Conservation (phyloP, 2,113 vertebrate genomes). For the Chitala chitala region DNA sequence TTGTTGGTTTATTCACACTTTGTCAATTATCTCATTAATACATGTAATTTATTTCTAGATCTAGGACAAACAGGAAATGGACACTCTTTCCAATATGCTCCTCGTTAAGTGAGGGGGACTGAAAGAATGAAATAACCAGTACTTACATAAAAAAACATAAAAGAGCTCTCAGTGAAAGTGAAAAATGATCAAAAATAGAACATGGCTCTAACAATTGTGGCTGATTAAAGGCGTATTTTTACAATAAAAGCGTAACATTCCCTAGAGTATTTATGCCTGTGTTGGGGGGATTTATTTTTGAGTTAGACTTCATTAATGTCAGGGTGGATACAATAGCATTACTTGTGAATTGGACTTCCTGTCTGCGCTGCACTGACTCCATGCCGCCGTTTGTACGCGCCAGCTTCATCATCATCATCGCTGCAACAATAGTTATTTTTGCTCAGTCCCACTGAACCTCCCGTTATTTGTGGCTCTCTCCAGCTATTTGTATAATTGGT, state of each 20-base stretch:
- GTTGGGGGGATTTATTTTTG: neutral
- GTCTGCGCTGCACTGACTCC: neutral
- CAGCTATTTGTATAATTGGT: neutral
- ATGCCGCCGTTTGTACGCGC: neutral
- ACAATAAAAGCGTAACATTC: neutral
- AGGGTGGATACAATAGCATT: conserved; percentile 9
- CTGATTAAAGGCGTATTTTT: neutral
- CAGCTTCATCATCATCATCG: no score
- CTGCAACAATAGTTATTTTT: neutral
- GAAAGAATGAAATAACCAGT: neutral
- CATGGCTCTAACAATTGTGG: neutral
- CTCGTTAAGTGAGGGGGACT: neutral
- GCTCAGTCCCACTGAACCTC: neutral
- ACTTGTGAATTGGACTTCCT: conserved; percentile 19
- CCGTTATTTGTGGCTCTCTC: conserved; percentile 21
- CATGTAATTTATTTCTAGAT: neutral
- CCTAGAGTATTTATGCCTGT: neutral
- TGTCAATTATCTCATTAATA: conserved; percentile 1
- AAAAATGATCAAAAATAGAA: neutral
- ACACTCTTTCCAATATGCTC: neutral
- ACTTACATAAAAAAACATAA: neutral
- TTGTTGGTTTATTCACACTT: neutral
- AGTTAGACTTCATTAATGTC: conserved; percentile 18
- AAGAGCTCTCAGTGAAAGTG: neutral
- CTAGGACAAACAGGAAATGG: neutral